phyloP scores from a whole-genome alignment of 2,888 invertebrate genomes.

The Conchocele bisecta region DNA sequence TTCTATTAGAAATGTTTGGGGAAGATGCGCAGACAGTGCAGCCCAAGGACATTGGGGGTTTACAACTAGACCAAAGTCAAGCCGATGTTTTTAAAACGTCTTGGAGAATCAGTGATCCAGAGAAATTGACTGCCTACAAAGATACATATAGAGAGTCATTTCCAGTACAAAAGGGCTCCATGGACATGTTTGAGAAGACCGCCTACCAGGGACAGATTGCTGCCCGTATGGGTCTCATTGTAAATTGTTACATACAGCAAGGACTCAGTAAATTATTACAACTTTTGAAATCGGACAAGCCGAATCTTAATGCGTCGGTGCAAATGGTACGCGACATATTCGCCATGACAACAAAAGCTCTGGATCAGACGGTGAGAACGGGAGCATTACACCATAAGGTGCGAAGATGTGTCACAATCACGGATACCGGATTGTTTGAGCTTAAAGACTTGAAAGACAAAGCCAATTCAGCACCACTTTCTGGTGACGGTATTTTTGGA shows the following conservation, averaged over 20 bases:
- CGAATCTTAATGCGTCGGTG: slow-evolving; percentile 1
- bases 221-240: no score
- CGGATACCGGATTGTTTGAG: slow-evolving; percentile 19
- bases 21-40: no score
- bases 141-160: no score
- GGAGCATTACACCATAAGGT: slow-evolving; percentile 41
- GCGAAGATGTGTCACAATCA: slow-evolving; percentile 22
- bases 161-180: no score
- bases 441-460: slow-evolving; percentile 11
- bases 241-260: slow-evolving; percentile 39
- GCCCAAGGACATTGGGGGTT: no score
- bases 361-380: slow-evolving; percentile 38
- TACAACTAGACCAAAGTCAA: no score
- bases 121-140: no score
- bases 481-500: slow-evolving; percentile 39
- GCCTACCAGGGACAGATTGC: no score
- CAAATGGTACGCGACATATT: slow-evolving; percentile 36
- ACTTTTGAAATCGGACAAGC: slow-evolving; percentile 1
- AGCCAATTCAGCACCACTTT: slow-evolving; percentile 30
- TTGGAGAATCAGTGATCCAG: no score
- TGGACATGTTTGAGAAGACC: no score
- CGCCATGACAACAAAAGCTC: slow-evolving; percentile 37
- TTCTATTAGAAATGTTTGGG: no score
- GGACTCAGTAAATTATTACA: slow-evolving; percentile 25
- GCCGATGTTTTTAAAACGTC: no score